A percentile compares a stretch with the other conserved stretches of the same genome.
Evolutionary conservation across 2,888 invertebrate genomes (phyloP).

Genomic region (Amphiduros pacificus): DNA sequence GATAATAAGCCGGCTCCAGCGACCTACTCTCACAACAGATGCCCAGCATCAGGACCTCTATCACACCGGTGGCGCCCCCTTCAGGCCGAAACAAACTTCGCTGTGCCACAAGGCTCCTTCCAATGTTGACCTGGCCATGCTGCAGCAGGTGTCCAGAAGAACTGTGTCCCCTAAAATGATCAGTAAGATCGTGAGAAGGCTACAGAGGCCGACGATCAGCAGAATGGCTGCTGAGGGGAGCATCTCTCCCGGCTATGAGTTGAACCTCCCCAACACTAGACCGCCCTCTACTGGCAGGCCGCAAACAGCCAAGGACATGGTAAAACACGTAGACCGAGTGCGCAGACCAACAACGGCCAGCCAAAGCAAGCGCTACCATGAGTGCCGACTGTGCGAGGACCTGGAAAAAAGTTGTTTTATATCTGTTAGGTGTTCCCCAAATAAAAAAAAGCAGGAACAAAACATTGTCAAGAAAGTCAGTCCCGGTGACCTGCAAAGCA

Average conservation of each 20-base stretch:
- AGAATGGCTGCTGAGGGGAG: constrained; percentile 7
- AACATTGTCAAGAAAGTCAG: too few relatives aligned
- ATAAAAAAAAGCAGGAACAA: too few relatives aligned
- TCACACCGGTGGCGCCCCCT: neutral
- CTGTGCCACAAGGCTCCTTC: neutral
- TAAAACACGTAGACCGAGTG: constrained; percentile 1
- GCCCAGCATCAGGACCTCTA: neutral
- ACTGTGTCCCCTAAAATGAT: neutral
- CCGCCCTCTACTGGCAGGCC: neutral
- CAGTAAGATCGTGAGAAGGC: constrained; percentile 4
- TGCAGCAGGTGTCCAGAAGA: too few relatives aligned
- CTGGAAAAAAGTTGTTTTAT: neutral
- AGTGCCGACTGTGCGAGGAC: constrained; percentile 6
- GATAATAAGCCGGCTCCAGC: constrained; percentile 2
- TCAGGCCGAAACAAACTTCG: too few relatives aligned
- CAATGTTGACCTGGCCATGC: neutral
- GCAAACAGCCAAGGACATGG: neutral
- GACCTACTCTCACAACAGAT: neutral
- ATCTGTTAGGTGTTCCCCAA: too few relatives aligned
- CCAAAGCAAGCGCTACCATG: constrained; percentile 2
- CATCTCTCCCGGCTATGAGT: neutral
- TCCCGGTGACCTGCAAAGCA: too few relatives aligned
- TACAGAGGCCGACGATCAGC: constrained; percentile 6
- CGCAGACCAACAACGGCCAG: constrained; percentile 6
- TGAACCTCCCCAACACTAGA: neutral